Conservation (phyloP, 2,888 invertebrate genomes). For the Coelinius sp. region DNA sequence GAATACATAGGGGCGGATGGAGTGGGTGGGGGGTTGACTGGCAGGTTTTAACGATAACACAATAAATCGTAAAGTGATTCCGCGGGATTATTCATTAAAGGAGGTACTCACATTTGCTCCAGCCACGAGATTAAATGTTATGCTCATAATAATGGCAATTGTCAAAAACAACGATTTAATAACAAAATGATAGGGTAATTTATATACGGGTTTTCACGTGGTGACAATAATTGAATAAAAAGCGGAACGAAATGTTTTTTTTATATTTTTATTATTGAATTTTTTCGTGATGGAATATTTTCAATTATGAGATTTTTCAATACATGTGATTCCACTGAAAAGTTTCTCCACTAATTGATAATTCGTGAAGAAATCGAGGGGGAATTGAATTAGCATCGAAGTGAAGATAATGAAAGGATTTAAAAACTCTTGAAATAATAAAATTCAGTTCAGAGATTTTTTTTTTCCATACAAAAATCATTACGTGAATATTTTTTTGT, state of each 20-base stretch:
- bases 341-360: neutral
- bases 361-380: no score
- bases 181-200: neutral
- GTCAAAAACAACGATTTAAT: conserved; percentile 18
- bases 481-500: neutral
- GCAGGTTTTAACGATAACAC: conserved; percentile 29
- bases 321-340: neutral
- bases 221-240: neutral
- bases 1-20: no score
- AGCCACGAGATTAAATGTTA: conserved; percentile 31
- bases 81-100: conserved; percentile 33
- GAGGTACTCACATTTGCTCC: conserved; percentile 14
- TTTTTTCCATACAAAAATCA: neutral
- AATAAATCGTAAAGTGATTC: conserved; percentile 36
- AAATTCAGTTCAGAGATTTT: neutral
- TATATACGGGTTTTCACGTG: neutral
- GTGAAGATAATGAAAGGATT: neutral
- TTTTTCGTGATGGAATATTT: no score
- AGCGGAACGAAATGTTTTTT: neutral
- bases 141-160: neutral
- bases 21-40: neutral
- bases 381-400: neutral
- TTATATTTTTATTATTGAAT: neutral
- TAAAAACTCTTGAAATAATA: neutral
- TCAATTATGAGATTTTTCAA: no score